Base-by-base conservation (phyloP, 1,140 invertebrate genomes). In the Odontomachus brunneus region DNA sequence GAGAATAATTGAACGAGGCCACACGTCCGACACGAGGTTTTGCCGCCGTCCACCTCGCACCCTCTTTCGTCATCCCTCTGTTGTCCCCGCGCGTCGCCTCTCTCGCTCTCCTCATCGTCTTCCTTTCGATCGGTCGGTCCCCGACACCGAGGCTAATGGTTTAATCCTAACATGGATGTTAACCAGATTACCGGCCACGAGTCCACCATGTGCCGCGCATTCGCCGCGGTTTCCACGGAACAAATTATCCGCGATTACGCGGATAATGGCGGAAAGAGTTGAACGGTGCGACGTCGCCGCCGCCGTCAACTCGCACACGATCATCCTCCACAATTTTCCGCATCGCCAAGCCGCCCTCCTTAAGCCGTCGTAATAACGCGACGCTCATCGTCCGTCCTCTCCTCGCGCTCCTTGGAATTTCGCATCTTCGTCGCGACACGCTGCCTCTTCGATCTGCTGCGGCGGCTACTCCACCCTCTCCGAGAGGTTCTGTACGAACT, bases 141-240 rank as follows among this genome's bases (percentile, higher is more conserved):
- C 38, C 75, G 44, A 60, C 59, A 66, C 33, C 66, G 72, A 48
- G 76, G 85, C 76, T 92, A 91, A 93, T 92, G 88, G 88, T 90
- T 91, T 92, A 92, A 92, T 92, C 89, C 90, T 89, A 90, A 91
- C 87, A 88, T 89, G 88, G 91, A 91, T 87, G 91, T 89, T 93
- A 92, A 93, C 88, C 89, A 92, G 91, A 93, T 93, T 93, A 91
- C 89, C 85, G 71, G 80, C 82, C 73, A 83, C 67, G 55, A 33
- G 85, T 81, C 83, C 63, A n/a, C 55, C 72, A 53, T 71, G 63
- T 72, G 81, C 73, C 59, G 62, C 49, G 81, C 84, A 88, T 88
- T 87, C 83, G 80, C 82, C 75, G 87, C 83, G 88, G 88, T 88
- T 90, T 90, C 89, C 83, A 80, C 82, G 85, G 63, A 89, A 91